Conservation (phyloP, 2,888 invertebrate genomes). For the Drosophila lacicola region DNA sequence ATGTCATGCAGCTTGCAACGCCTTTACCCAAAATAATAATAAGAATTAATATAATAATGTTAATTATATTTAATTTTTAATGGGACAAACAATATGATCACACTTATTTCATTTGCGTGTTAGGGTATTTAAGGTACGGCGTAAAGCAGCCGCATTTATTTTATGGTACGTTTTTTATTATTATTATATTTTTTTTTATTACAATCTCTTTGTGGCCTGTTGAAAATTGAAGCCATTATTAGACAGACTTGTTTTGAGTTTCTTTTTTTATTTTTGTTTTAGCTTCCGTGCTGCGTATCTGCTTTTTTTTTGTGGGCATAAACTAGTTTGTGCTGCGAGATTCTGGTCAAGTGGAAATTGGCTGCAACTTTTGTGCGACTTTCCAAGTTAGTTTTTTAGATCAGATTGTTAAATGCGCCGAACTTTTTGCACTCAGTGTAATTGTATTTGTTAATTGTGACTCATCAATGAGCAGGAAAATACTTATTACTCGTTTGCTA, state of each 20-base stretch:
- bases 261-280: conserved; percentile 22
- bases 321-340: conserved; percentile 70
- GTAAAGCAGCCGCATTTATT: not conserved
- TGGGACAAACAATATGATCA: not conserved
- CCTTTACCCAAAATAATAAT: not conserved
- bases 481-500: conserved; percentile 22
- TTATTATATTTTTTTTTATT: conserved; percentile 47
- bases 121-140: conserved; percentile 16
- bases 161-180: not conserved
- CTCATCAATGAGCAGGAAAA: conserved; percentile 42
- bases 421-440: conserved; percentile 38
- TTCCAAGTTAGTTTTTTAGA: conserved; percentile 34
- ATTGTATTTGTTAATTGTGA: conserved; percentile 30
- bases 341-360: conserved; percentile 64
- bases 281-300: conserved; percentile 39
- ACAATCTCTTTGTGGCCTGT: conserved; percentile 72
- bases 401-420: conserved; percentile 31
- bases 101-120: not conserved
- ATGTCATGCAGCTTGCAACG: conserved; percentile 6
- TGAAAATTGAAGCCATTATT: conserved; percentile 76
- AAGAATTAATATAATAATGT: too few species aligned
- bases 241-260: conserved; percentile 46
- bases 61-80: too few species aligned
- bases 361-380: conserved; percentile 48
- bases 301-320: conserved; percentile 38